Percentiles rank a stretch among this genome's conserved stretches.
phyloP scores from a whole-genome alignment of 2,797 vertebrate genomes.

The Danio aesculapii region DNA sequence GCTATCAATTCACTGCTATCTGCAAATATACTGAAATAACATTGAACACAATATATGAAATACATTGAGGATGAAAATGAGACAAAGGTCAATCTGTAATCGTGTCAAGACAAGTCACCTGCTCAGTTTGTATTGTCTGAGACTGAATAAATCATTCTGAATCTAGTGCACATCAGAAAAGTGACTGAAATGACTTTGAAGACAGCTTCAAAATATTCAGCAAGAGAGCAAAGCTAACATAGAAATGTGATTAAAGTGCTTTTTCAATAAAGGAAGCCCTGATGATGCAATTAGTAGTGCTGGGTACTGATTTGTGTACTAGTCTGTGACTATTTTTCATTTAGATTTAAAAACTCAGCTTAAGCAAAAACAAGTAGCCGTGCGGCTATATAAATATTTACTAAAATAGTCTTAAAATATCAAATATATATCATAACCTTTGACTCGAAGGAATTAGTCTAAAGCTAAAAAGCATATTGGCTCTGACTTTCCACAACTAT shows the following conservation, averaged over 20 bases:
- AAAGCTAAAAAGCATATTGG: not conserved
- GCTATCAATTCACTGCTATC: slow-evolving; percentile 23
- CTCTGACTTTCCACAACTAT: not conserved
- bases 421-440: too few relatives aligned
- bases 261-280: not conserved
- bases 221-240: slow-evolving; percentile 25
- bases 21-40: slow-evolving; percentile 63
- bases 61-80: slow-evolving; percentile 43
- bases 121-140: slow-evolving; percentile 36
- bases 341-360: too few relatives aligned
- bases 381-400: too few relatives aligned
- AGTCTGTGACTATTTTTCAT: not conserved
- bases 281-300: not conserved
- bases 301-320: not conserved
- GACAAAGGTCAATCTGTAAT: slow-evolving; percentile 28
- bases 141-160: slow-evolving; percentile 10
- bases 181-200: slow-evolving; percentile 28
- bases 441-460: too few relatives aligned
- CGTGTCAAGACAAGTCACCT: slow-evolving; percentile 32
- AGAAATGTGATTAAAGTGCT: not conserved
- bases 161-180: slow-evolving; percentile 12
- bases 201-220: slow-evolving; percentile 45
- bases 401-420: too few relatives aligned
- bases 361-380: too few relatives aligned
- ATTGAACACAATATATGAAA: slow-evolving; percentile 52